A percentile compares a stretch with the other conserved stretches of the same genome.
Evolutionary conservation across 2,797 vertebrate species (phyloP).

Genomic region (Typhlichthys subterraneus): DNA sequence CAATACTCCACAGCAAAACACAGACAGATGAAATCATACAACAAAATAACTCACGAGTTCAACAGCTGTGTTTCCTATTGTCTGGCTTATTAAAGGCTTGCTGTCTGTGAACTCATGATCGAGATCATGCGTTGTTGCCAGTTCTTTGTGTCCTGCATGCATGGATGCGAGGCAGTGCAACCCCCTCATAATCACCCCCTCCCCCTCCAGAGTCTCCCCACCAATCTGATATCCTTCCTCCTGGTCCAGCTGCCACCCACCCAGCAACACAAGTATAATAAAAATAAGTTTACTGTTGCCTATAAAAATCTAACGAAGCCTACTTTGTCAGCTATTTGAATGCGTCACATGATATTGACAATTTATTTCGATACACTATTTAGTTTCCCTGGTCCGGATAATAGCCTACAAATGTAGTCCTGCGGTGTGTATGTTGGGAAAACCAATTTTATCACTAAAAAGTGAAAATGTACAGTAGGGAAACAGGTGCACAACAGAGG

Average conservation of each 20-base stretch:
- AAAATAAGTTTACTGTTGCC: background rate
- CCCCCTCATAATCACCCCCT: constrained; percentile 7
- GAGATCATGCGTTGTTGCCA: constrained; percentile 52
- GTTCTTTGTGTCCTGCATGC: constrained; percentile 67
- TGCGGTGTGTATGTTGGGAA: too few species aligned
- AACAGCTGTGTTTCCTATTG: constrained; percentile 17
- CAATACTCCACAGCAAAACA: background rate
- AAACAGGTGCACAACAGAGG: constrained; percentile 17
- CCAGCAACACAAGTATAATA: background rate
- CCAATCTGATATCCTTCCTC: background rate
- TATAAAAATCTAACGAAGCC: too few species aligned
- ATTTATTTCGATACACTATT: too few species aligned
- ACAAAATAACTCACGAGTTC: background rate
- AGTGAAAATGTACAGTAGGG: too few species aligned
- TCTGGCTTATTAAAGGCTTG: constrained; percentile 27
- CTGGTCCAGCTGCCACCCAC: background rate
- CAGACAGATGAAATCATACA: background rate
- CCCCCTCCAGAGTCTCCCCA: background rate
- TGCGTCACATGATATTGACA: too few species aligned
- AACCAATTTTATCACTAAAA: too few species aligned
- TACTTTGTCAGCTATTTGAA: too few species aligned
- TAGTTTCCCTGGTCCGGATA: too few species aligned
- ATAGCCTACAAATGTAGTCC: too few species aligned
- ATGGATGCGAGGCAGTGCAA: constrained; percentile 16
- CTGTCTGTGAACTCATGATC: constrained; percentile 31